Percentiles rank a stretch among this genome's conserved stretches.
phyloP scores from a whole-genome alignment of 2,113 vertebrate species.

The Polyodon spathula region DNA sequence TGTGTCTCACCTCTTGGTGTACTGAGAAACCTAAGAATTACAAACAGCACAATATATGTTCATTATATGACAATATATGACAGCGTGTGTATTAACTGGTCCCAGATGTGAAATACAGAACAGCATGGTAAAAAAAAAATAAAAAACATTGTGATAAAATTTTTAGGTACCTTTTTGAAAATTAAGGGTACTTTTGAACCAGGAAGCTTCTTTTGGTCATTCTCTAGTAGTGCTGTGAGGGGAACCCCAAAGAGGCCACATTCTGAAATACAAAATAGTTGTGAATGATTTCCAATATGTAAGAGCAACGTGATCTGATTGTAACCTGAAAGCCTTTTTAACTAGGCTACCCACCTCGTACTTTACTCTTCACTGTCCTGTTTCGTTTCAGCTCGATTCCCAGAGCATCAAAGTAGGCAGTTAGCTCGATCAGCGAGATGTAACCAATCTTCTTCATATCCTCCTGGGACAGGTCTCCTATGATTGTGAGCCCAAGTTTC shows the following conservation, averaged over 20 bases:
- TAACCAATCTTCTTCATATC: constrained; percentile 81
- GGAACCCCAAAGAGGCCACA: constrained; percentile 81
- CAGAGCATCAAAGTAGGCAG: constrained; percentile 70
- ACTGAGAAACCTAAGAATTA: no score
- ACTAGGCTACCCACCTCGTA: constrained; percentile 52
- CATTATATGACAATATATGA: no score
- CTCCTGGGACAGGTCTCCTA: constrained; percentile 69
- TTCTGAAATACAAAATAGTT: constrained; percentile 56
- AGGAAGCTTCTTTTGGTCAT: constrained; percentile 76
- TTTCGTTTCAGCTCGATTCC: constrained; percentile 74
- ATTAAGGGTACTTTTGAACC: constrained; percentile 81
- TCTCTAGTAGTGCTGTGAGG: constrained; percentile 69
- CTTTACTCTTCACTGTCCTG: constrained; percentile 56
- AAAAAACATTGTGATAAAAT: no score
- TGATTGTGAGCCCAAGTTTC: constrained; percentile 64
- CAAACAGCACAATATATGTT: no score
- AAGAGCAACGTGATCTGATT: neutral
- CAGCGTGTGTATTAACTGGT: no score
- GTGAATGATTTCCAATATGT: no score
- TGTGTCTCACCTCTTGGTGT: no score
- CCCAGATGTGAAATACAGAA: no score
- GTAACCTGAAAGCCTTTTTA: neutral
- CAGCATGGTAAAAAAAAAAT: no score
- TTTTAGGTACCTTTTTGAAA: constrained; percentile 82
- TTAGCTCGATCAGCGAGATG: constrained; percentile 72